phyloP scores from a whole-genome alignment of 2,113 vertebrate species.

The Okapia johnstoni region DNA sequence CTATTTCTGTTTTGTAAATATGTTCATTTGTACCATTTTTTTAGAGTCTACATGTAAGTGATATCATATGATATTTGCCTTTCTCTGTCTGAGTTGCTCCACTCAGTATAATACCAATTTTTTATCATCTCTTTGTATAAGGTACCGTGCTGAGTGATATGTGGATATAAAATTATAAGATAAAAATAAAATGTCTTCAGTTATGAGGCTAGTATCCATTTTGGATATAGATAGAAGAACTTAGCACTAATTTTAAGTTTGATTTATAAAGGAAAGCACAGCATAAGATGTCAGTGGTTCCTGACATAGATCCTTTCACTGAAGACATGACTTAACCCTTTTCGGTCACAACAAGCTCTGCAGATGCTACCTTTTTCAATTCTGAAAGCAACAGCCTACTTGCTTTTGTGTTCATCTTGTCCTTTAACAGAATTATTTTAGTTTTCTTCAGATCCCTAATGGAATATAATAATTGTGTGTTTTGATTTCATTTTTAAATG shows the following conservation, averaged over 20 bases:
- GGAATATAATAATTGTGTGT: not conserved
- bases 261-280: not conserved
- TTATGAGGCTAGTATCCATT: not conserved
- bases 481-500: slow-evolving; percentile 42
- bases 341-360: not conserved
- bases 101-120: not conserved
- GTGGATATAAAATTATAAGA: not conserved
- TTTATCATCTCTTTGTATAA: not conserved
- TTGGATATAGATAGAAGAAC: not conserved
- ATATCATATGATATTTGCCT: not conserved
- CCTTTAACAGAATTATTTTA: not conserved
- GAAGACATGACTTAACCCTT: not conserved
- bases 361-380: not conserved
- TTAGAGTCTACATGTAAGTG: not conserved
- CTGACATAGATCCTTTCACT: not conserved
- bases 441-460: not conserved
- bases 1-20: not conserved
- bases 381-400: not conserved
- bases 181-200: not conserved
- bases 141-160: not conserved
- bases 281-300: not conserved
- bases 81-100: not conserved
- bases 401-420: not conserved
- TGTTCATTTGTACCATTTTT: not conserved
- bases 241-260: not conserved